Evolutionary conservation across 2,113 vertebrate genomes (phyloP).

Genomic region (Melozone crissalis): DNA sequence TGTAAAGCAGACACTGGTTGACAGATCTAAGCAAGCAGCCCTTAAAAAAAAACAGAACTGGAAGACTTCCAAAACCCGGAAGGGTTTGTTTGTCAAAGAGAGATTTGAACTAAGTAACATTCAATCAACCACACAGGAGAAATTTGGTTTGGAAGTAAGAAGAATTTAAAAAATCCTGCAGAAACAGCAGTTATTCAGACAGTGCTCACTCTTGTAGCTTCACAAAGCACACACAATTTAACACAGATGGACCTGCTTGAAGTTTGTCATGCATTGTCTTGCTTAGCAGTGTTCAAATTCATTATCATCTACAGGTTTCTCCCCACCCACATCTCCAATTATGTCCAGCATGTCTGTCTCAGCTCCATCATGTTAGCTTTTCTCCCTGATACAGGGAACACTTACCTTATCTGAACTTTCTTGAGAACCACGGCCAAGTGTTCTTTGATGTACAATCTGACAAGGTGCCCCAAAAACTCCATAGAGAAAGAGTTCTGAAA

Average conservation of each 20-base stretch:
- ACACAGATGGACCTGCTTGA: background rate
- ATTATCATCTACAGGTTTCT: background rate
- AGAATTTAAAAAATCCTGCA: background rate
- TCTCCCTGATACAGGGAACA: background rate
- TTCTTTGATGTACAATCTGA: background rate
- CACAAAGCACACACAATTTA: background rate
- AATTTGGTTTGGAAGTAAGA: background rate
- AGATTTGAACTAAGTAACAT: background rate
- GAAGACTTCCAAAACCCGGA: background rate
- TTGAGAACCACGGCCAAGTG: background rate
- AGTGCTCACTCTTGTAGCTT: background rate
- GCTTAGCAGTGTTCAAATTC: background rate
- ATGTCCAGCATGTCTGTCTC: background rate
- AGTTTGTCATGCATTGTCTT: rapidly evolving
- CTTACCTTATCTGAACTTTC: background rate
- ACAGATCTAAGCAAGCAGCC: background rate
- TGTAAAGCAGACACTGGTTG: background rate
- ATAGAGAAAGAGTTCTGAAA: background rate
- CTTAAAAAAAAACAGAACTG: background rate
- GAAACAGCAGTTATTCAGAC: background rate
- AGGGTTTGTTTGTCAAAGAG: background rate
- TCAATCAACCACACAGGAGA: background rate
- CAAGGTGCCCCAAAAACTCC: background rate
- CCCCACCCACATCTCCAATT: background rate
- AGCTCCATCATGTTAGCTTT: background rate